Percentiles rank a stretch among this genome's conserved stretches.
Evolutionary conservation across 2,113 vertebrate species (phyloP).

Genomic region (Megaceryle torquata): DNA sequence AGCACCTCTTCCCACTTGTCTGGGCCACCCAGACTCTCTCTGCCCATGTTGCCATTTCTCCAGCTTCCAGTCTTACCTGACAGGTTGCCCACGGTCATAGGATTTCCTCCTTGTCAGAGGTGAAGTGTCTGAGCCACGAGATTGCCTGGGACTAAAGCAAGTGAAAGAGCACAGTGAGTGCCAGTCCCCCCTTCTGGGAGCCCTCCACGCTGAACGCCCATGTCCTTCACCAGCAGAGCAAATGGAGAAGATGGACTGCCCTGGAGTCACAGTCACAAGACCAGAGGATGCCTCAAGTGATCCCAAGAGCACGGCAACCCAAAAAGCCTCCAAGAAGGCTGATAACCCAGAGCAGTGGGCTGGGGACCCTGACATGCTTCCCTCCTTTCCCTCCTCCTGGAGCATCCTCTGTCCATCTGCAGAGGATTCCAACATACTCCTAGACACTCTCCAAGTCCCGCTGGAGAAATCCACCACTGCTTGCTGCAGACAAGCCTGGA

Average conservation of each 20-base stretch:
- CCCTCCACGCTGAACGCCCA: neutral
- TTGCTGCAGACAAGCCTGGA: neutral
- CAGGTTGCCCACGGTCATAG: slow-evolving; percentile 87
- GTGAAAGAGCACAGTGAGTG: neutral
- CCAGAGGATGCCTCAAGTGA: neutral
- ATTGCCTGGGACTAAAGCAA: slow-evolving; percentile 88
- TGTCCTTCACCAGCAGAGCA: neutral
- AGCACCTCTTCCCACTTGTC: neutral
- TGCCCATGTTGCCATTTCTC: rapidly evolving
- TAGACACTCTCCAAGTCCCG: rapidly evolving
- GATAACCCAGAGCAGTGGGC: neutral
- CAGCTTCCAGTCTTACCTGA: slow-evolving; percentile 75
- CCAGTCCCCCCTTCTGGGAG: neutral
- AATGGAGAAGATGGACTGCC: neutral
- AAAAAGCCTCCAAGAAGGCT: neutral
- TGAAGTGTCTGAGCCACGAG: slow-evolving; percentile 87
- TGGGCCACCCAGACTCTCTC: neutral
- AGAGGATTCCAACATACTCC: neutral
- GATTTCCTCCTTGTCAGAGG: slow-evolving; percentile 92
- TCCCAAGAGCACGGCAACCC: neutral
- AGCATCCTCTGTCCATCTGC: neutral
- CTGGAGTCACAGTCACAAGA: neutral
- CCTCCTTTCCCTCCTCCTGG: neutral
- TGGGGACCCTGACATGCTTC: rapidly evolving
- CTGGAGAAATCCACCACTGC: neutral